Evolutionary conservation across 2,888 invertebrate species (phyloP).

Genomic region (Oligia fasciuncula): DNA sequence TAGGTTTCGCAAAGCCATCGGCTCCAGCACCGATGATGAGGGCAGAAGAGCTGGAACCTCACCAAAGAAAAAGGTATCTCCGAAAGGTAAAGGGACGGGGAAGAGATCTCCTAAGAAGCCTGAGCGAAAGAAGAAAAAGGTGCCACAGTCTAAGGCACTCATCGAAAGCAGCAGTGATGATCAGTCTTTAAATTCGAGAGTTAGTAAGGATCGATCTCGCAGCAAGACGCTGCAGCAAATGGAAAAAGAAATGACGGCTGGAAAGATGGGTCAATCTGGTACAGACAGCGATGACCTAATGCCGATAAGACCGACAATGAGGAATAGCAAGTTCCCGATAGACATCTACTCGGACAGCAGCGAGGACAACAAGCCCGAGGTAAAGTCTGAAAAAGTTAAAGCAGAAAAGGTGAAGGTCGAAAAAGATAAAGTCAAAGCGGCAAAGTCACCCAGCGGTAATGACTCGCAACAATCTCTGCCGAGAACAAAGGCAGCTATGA

Average conservation of each 20-base stretch:
- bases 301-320: conserved; percentile 89
- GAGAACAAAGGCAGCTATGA: conserved; percentile 95
- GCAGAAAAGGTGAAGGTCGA: conserved; percentile 85
- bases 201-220: conserved; percentile 81
- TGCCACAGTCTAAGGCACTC: conserved; percentile 85
- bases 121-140: conserved; percentile 88
- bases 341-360: conserved; percentile 96
- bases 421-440: conserved; percentile 88
- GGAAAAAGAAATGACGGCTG: conserved; percentile 93
- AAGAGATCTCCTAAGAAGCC: conserved; percentile 84
- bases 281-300: conserved; percentile 95
- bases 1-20: conserved; percentile 81
- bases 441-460: conserved; percentile 91
- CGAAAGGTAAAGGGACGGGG: conserved; percentile 83
- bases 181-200: conserved; percentile 83
- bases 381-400: conserved; percentile 82
- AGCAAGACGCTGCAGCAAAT: conserved; percentile 92
- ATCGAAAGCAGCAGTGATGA: conserved; percentile 92
- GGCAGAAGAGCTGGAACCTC: conserved; percentile 82
- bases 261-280: conserved; percentile 89
- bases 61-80: conserved; percentile 87
- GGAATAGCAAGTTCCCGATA: conserved; percentile 90
- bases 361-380: conserved; percentile 83
- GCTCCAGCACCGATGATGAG: conserved; percentile 91
- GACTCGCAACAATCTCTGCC: conserved; percentile 92